Evolutionary conservation across 2,113 vertebrate genomes (phyloP).

Genomic region (Mus musculus): GRCm39 chr1:174726501-174727000

Average conservation of each 20-base stretch:
- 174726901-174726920: slow-evolving; percentile 50
- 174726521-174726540: slow-evolving; percentile 1
- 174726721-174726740: slow-evolving; percentile 63
- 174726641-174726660: not conserved
- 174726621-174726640: slow-evolving; percentile 35
- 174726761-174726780: slow-evolving; percentile 74
- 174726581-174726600: slow-evolving; percentile 25
- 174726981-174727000: not conserved
- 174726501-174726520: not conserved
- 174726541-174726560: slow-evolving; percentile 31
- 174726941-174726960: not conserved
- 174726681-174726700: slow-evolving; percentile 37
- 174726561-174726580: slow-evolving; percentile 22
- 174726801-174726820: slow-evolving; percentile 73
- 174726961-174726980: not conserved
- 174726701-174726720: slow-evolving; percentile 39
- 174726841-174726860: slow-evolving; percentile 69
- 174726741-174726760: slow-evolving; percentile 72
- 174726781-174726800: slow-evolving; percentile 76
- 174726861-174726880: slow-evolving; percentile 60
- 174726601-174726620: not conserved
- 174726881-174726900: slow-evolving; percentile 49
- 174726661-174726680: not conserved
- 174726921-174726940: slow-evolving; percentile 10
- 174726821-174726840: slow-evolving; percentile 69